These are phyloP conservation scores for Aphaenogaster ashmeadi DNA, from an alignment of 1,140 invertebrate species.

Conservation along the genomic window DNA sequence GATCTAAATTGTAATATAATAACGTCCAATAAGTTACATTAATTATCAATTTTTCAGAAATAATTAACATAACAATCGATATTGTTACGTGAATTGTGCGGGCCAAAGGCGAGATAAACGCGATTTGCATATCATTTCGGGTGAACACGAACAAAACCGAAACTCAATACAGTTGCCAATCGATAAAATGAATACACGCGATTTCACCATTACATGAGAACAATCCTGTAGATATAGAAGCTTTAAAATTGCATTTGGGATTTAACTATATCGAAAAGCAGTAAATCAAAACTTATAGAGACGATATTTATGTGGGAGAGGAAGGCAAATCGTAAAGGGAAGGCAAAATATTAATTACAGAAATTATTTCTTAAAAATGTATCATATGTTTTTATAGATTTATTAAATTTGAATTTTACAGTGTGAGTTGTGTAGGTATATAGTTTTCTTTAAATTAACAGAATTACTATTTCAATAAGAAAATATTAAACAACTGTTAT, in stretches of 20 bases:
- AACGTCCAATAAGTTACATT: background rate
- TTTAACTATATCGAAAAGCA: background rate
- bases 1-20: slow-evolving; percentile 6
- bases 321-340: background rate
- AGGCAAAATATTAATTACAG: background rate
- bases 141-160: slow-evolving; percentile 24
- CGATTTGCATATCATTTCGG: slow-evolving; percentile 39
- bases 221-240: slow-evolving; percentile 21
- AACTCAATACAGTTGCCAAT: slow-evolving; percentile 32
- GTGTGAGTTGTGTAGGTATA: background rate
- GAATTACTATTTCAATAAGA: background rate
- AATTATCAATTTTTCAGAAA: slow-evolving; percentile 8
- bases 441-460: background rate
- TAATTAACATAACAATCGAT: background rate
- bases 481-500: slow-evolving; percentile 2
- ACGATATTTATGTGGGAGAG: background rate
- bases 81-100: background rate
- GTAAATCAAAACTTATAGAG: slow-evolving; percentile 10
- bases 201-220: slow-evolving; percentile 11
- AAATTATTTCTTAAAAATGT: background rate
- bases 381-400: background rate
- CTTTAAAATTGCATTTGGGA: background rate
- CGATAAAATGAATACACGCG: slow-evolving; percentile 15
- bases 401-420: background rate
- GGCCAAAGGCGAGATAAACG: slow-evolving; percentile 15